These are phyloP conservation scores for Hyles lineata DNA, from an alignment of 2,888 invertebrate genomes.

Conservation along the genomic window DNA sequence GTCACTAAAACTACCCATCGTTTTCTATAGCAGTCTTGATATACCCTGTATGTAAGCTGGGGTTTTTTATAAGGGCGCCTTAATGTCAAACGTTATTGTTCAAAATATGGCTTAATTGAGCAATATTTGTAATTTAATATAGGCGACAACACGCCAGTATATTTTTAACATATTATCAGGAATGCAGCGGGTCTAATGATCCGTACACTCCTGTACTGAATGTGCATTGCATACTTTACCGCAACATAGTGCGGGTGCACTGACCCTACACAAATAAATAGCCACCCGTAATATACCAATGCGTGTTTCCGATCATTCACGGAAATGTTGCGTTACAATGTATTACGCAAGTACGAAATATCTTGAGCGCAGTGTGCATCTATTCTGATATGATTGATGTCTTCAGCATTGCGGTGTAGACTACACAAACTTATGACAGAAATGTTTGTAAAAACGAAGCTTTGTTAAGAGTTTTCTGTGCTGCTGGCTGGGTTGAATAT, in stretches of 20 bases:
- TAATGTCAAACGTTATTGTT: too few relatives aligned
- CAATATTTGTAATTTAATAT: neutral
- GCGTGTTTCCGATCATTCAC: conserved; percentile 69
- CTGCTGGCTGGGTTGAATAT: too few relatives aligned
- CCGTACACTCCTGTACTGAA: conserved; percentile 23
- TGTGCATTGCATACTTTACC: conserved; percentile 34
- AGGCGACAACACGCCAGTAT: neutral
- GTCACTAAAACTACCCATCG: too few relatives aligned
- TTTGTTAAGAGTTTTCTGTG: neutral
- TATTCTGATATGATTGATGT: conserved; percentile 2
- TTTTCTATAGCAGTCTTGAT: too few relatives aligned
- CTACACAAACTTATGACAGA: neutral
- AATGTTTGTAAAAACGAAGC: neutral
- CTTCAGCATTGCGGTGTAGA: neutral
- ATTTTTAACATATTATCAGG: conserved; percentile 13
- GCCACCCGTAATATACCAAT: conserved; percentile 50
- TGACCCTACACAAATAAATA: conserved; percentile 73
- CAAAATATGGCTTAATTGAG: neutral
- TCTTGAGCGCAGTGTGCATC: neutral
- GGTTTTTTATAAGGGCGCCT: too few relatives aligned
- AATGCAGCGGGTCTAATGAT: conserved; percentile 26
- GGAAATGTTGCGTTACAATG: conserved; percentile 53
- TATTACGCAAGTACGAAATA: conserved; percentile 31
- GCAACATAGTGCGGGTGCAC: conserved; percentile 64
- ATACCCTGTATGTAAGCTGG: too few relatives aligned